Evolutionary conservation across 2,113 vertebrate species (phyloP).

Genomic region (Genyomyrus donnyi): DNA sequence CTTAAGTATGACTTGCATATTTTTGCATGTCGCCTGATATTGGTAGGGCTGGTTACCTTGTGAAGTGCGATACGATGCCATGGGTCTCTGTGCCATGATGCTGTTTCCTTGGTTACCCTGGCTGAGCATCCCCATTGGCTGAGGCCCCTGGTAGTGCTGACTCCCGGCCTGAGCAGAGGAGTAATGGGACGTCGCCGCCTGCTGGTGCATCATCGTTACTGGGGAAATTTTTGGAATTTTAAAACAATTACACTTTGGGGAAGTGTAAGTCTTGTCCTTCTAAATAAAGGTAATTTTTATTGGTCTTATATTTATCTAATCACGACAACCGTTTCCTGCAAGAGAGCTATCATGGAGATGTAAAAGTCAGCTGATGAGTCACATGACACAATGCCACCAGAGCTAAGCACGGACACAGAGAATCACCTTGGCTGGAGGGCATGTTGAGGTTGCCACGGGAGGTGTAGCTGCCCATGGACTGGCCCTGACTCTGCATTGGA

Average conservation of each 20-base stretch:
- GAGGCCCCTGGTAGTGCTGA: slow-evolving; percentile 88
- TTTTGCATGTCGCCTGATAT: neutral
- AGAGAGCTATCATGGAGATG: neutral
- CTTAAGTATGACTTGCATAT: neutral
- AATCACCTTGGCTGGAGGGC: slow-evolving; percentile 84
- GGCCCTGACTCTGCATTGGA: slow-evolving; percentile 75
- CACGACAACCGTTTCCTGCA: neutral
- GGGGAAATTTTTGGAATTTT: slow-evolving; percentile 37
- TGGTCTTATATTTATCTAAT: neutral
- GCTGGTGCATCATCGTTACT: slow-evolving; percentile 97
- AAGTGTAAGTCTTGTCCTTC: neutral
- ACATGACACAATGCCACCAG: neutral
- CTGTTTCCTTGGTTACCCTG: slow-evolving; percentile 79
- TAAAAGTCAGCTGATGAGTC: neutral
- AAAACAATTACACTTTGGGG: neutral
- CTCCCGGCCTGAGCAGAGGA: slow-evolving; percentile 73
- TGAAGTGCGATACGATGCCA: slow-evolving; percentile 82
- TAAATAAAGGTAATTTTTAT: neutral
- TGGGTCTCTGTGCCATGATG: slow-evolving; percentile 83
- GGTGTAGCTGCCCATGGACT: slow-evolving; percentile 73
- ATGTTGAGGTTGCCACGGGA: slow-evolving; percentile 90
- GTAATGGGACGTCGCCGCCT: slow-evolving; percentile 81
- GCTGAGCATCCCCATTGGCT: slow-evolving; percentile 84
- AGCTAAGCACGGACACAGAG: neutral
- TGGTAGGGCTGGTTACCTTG: slow-evolving; percentile 68